Evolutionary conservation across 2,113 vertebrate genomes (phyloP), one percentile per base, ranked within the genome.

Genomic region (Tricholaema leucomelas): DNA sequence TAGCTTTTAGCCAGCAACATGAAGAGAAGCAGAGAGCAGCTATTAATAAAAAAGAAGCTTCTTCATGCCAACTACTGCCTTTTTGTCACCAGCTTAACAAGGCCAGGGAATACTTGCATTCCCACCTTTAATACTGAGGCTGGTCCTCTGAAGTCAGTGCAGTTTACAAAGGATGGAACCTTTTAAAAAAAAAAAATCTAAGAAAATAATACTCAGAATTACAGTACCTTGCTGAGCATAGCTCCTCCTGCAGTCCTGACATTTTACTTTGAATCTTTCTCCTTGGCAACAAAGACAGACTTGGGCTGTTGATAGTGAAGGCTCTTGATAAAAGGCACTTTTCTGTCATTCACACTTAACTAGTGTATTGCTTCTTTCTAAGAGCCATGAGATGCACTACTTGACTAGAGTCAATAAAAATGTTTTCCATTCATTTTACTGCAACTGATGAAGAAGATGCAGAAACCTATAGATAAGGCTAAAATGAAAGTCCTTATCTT

Each of bases 371-470:
- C 31, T 81, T 42, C 24, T 50, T 50, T 88, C 36, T 70, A 79
- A 79, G 23, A 92, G 58, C 48, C 33, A 60, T 83, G 17, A 54
- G 59, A 76, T 30, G 23, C 38, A 40, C 35, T 88, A 72, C 35
- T 73, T 75, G 38, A 31, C 65, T 65, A 55, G 35, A 2, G 2
- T 56, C 50, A 78, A 17, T 65, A 93, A 86, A 77, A 79, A 79
- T 46, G 23, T 81, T 87, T 75, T 84, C 63, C 35, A 54, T 72
- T 81, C 46, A 10, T 79, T 94, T 95, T 84, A 90, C 84, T 81
- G 74, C 40, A 93, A 50, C 55, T 81, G 88, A 90, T 78, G 48
- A 91, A 91, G 44, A 76, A 84, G 90, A 94, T 92, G 90, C 1
- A 66, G 77, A 88, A 74, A 86, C 17, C 20, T 72, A 81, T 27